Evolutionary conservation across 2,113 vertebrate genomes (phyloP), one percentile per base, ranked within the genome.

Genomic region (Ailuropoda melanoleuca): DNA sequence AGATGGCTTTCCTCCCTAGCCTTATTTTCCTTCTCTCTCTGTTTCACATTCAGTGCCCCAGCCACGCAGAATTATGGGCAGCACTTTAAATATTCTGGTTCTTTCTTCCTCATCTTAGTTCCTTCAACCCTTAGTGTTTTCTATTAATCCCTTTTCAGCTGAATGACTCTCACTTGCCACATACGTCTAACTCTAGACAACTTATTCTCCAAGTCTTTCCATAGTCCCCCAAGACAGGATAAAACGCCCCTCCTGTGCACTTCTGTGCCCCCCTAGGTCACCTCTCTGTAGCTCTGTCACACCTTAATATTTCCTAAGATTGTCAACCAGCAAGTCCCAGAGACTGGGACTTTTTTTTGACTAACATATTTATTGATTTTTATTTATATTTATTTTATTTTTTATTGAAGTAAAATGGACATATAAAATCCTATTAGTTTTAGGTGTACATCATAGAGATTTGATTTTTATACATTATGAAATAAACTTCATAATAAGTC

Each of bases 141-240:
- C 39, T 72, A 56, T 18, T 70, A 83, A 64, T 88, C 18, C 24
- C 1, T 37, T 91, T 64, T 77, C 26, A 96, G 10, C 58, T 48
- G 58, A 97, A 48, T 92, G 95, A 58, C 62, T 92, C 34, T 84
- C 26, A 43, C 15, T 70, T 37, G 46, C 90, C 31, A 21, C 19
- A 46, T 29, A 74, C 8, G 68, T 43, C 90, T 90, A 37, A 46
- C 31, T 10, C 39, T 1, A 62, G 48, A 60, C 24, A 86, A n/a
- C 31, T 94, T 88, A 11, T 92, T 64, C 72, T 97, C 14, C 75
- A 92, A 72, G 46, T 74, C 90, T 85, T 84, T 58, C 50, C 13
- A 17, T 43, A 56, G 37, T 55, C 29, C 29, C 60, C 31, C 29
- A 88, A 94, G 9, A 46, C 11, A 77, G 17, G 21, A 95, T 86